Evolutionary conservation across 2,113 vertebrate species (phyloP).

Genomic region (Atractosteus spatula): DNA sequence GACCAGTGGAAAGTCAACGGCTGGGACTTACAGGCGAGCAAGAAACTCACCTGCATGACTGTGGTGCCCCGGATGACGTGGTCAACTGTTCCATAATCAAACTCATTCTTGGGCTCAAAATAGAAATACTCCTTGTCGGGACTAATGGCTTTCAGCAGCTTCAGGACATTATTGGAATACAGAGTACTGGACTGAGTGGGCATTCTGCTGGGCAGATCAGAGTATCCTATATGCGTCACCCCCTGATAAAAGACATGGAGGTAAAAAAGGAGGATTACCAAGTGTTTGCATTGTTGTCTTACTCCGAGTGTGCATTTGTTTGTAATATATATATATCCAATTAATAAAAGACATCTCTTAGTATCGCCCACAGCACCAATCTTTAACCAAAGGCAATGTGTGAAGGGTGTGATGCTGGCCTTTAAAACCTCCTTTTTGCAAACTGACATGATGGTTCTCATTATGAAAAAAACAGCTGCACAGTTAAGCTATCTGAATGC

Average conservation of each 20-base stretch:
- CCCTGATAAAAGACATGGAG: constrained; percentile 56
- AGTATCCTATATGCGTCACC: constrained; percentile 76
- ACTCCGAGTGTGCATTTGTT: too few species aligned
- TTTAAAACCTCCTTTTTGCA: too few species aligned
- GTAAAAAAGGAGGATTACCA: too few species aligned
- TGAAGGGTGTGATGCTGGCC: too few species aligned
- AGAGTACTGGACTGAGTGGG: constrained; percentile 78
- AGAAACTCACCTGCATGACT: constrained; percentile 64
- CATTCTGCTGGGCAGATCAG: constrained; percentile 78
- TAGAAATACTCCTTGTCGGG: constrained; percentile 77
- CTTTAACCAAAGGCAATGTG: too few species aligned
- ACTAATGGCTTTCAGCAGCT: constrained; percentile 80
- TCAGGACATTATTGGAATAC: constrained; percentile 81
- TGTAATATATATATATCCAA: too few species aligned
- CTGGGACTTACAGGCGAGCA: background rate
- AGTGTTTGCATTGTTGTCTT: too few species aligned
- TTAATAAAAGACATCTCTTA: too few species aligned
- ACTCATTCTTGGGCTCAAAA: constrained; percentile 70
- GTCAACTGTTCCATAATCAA: constrained; percentile 70
- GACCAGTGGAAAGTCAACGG: background rate
- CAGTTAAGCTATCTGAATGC: too few species aligned
- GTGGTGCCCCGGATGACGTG: constrained; percentile 69
- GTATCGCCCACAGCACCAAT: too few species aligned
- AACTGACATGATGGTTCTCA: too few species aligned
- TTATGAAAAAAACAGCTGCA: too few species aligned